These are phyloP conservation scores for Polydrusus tereticollis DNA, from an alignment of 2,888 invertebrate genomes.

Conservation along the genomic window DNA sequence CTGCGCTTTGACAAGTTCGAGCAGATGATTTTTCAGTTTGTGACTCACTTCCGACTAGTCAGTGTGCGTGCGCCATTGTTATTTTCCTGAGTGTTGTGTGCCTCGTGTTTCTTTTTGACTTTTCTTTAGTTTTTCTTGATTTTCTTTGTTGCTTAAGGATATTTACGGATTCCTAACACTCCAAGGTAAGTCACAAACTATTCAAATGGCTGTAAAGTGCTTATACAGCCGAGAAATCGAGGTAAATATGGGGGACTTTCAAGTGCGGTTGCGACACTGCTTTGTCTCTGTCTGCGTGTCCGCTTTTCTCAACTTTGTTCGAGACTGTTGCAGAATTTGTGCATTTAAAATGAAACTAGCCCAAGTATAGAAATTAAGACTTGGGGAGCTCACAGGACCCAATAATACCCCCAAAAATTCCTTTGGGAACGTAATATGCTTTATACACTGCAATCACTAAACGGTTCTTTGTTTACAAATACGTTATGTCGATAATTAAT, in stretches of 20 bases:
- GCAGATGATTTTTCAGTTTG: conserved; percentile 49
- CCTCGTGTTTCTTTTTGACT: conserved; percentile 45
- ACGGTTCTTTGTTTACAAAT: conserved; percentile 38
- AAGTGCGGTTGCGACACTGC: conserved; percentile 44
- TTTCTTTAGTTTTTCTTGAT: conserved; percentile 41
- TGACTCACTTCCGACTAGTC: conserved; percentile 44
- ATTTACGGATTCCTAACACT: conserved; percentile 38
- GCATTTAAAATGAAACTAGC: background rate
- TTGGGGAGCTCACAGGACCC: background rate
- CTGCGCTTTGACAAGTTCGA: background rate
- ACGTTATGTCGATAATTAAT: conserved; percentile 11
- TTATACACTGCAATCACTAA: conserved; percentile 7
- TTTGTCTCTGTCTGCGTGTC: conserved; percentile 46
- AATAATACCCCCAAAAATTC: background rate
- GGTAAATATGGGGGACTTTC: conserved; percentile 48
- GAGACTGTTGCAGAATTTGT: background rate
- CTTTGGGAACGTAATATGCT: conserved; percentile 4
- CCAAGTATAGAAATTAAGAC: background rate
- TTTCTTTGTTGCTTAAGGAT: conserved; percentile 39
- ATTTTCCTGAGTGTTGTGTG: conserved; percentile 46
- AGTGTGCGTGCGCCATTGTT: conserved; percentile 47
- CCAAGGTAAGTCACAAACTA: conserved; percentile 32
- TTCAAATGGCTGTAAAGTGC: background rate
- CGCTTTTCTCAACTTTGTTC: conserved; percentile 11
- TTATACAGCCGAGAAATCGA: conserved; percentile 26